Percentiles rank a stretch among this genome's conserved stretches.
phyloP scores from a whole-genome alignment of 1,140 invertebrate genomes.

The Drusus annulatus region DNA sequence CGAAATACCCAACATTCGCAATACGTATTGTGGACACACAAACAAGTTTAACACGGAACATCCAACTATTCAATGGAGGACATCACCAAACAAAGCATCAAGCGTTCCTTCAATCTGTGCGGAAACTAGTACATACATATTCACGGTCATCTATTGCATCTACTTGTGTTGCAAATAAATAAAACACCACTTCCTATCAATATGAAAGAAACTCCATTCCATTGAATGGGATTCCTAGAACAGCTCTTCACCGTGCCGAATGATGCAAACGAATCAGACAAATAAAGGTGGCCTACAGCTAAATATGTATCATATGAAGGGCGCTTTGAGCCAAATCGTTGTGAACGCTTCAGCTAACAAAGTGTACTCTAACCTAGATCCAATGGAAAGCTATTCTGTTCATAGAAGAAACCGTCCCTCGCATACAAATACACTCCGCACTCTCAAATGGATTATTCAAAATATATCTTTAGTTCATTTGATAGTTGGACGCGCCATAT shows the following conservation, averaged over 20 bases:
- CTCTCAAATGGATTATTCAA: slow-evolving; percentile 19
- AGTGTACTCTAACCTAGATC: slow-evolving; percentile 7
- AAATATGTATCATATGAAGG: neutral
- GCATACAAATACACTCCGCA: neutral
- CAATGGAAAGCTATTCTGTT: slow-evolving; percentile 9
- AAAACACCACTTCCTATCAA: neutral
- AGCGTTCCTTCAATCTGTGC: too few relatives aligned
- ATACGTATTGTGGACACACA: neutral
- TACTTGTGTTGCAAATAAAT: slow-evolving; percentile 11
- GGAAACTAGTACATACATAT: too few relatives aligned
- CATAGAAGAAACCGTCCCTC: too few relatives aligned
- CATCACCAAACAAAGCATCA: too few relatives aligned
- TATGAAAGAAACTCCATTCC: neutral
- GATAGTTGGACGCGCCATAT: neutral
- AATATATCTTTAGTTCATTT: slow-evolving; percentile 24
- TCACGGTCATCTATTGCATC: too few relatives aligned
- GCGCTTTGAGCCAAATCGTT: neutral
- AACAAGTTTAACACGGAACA: slow-evolving; percentile 16
- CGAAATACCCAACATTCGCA: slow-evolving; percentile 19
- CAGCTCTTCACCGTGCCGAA: neutral
- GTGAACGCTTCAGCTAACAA: slow-evolving; percentile 7
- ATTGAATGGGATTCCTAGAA: too few relatives aligned
- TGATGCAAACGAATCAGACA: too few relatives aligned
- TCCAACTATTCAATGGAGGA: neutral
- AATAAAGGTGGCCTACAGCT: slow-evolving; percentile 9